Evolutionary conservation across 2,797 vertebrate genomes (phyloP), one percentile per base, ranked within the genome.

Genomic region (Sebastes cheni): DNA sequence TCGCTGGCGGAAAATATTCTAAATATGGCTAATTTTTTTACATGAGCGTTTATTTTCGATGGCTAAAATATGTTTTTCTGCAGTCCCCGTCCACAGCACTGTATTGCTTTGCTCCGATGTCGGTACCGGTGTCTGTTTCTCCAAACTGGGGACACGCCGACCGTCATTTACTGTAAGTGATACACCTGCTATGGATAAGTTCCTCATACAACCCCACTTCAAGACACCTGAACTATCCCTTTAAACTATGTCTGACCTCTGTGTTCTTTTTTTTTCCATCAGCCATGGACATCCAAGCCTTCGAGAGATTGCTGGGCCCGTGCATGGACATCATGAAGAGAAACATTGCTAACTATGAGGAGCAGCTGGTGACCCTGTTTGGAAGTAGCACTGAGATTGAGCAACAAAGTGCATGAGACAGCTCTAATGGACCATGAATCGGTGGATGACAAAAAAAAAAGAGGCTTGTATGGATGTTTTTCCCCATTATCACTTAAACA

Each of bases 241-340:
- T 27, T 23, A 52, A 70, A 16, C 64, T 16, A 25, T 67, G 18
- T 30, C 34, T 75, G 42, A 69, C 72, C 54, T 83, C 1, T 68
- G 2, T 67, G 46, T 3, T 54, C 86, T 66, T 3, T 25, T 12
- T 52, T 87, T 52, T 87, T 88, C 71, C 85, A 60, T 73, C 92
- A 99, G 99, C 97, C 83, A 96, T 99, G 97, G 99, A 98, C 70
- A 95, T 99, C 79, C 95, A 99, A 92, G 99, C 98, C 75, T 99
- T 99, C 82, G 99, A 99, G 96, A 97, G 98, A 92, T 95, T 99
- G 94, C 94, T 99, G 94, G 99, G 99, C 88, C 99, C 99, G 25
- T 99, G 99, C 96, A 99, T 98, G 99, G 98, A 99, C 93, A 99
- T 99, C 94, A 99, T 99, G 98, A 99, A 99, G 95, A 97, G 99